These are phyloP conservation scores for Neostethus bicornis DNA, from an alignment of 2,797 vertebrate species.

Conservation along the genomic window DNA sequence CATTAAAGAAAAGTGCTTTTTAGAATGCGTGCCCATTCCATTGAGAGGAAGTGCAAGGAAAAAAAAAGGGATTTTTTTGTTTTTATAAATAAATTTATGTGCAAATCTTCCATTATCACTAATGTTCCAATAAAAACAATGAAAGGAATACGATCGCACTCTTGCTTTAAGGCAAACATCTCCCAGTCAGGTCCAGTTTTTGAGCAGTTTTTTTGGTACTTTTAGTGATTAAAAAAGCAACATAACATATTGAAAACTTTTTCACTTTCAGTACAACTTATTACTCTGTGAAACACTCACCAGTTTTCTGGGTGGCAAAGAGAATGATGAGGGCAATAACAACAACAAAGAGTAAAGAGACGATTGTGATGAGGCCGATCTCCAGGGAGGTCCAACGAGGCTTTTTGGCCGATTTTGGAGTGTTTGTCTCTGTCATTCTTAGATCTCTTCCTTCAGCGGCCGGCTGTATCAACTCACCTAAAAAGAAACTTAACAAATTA, in stretches of 20 bases:
- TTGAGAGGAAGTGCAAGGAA: too few species aligned
- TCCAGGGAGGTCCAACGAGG: conserved; percentile 87
- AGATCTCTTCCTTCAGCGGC: conserved; percentile 89
- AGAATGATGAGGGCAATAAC: conserved; percentile 87
- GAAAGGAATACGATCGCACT: too few species aligned
- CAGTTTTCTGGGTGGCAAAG: conserved; percentile 86
- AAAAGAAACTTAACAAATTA: conserved; percentile 2
- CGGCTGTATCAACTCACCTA: conserved; percentile 89
- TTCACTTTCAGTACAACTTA: background rate
- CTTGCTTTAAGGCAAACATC: too few species aligned
- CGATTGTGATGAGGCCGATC: conserved; percentile 86
- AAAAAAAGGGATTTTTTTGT: background rate
- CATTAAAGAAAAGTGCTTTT: too few species aligned
- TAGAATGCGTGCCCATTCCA: too few species aligned
- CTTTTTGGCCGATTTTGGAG: conserved; percentile 88
- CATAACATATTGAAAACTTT: too few species aligned
- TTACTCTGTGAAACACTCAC: conserved; percentile 62
- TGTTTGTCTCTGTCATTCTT: conserved; percentile 90
- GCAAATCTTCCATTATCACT: background rate
- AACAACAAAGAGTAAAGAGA: conserved; percentile 85
- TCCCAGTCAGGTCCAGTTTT: too few species aligned
- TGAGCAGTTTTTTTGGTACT: too few species aligned
- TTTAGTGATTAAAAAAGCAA: too few species aligned
- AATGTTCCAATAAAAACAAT: too few species aligned
- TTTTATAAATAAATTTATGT: conserved; percentile 1